These are phyloP conservation scores for Sarcophaga peregrina DNA, from an alignment of 1,140 invertebrate genomes.

Conservation along the genomic window DNA sequence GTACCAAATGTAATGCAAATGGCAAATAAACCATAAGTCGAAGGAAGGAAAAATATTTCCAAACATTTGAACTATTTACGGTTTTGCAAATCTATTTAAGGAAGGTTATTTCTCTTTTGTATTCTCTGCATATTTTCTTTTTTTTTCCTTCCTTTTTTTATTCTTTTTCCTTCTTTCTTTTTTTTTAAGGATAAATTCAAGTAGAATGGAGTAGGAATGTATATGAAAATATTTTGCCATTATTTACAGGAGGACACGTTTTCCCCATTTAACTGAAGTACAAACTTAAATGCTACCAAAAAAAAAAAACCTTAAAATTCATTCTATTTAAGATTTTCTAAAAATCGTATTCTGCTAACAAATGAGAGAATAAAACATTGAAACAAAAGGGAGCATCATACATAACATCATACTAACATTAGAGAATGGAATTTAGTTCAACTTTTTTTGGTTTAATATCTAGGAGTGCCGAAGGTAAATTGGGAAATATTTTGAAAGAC, in stretches of 20 bases:
- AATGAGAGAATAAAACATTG: too few species aligned
- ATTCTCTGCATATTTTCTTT: neutral
- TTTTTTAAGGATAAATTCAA: too few species aligned
- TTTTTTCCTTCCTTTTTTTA: too few species aligned
- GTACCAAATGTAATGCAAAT: neutral
- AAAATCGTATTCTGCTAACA: too few species aligned
- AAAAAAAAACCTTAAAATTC: neutral
- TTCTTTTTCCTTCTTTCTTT: too few species aligned
- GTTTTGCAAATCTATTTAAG: neutral
- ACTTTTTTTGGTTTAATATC: too few species aligned
- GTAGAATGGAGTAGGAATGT: neutral
- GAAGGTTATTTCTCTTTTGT: neutral
- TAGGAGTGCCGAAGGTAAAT: too few species aligned
- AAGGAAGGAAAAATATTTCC: neutral
- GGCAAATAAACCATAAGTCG: neutral
- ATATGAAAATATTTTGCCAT: neutral
- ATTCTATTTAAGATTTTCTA: constrained; percentile 5
- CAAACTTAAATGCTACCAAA: neutral
- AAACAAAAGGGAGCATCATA: too few species aligned
- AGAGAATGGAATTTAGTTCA: too few species aligned
- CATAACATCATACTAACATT: too few species aligned
- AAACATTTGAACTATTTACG: constrained; percentile 11
- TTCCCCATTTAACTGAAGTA: constrained; percentile 2
- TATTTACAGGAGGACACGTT: constrained; percentile 14
- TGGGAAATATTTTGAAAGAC: too few species aligned